Evolutionary conservation across 2,797 vertebrate species (phyloP).

Genomic region (Labeo calbasu): DNA sequence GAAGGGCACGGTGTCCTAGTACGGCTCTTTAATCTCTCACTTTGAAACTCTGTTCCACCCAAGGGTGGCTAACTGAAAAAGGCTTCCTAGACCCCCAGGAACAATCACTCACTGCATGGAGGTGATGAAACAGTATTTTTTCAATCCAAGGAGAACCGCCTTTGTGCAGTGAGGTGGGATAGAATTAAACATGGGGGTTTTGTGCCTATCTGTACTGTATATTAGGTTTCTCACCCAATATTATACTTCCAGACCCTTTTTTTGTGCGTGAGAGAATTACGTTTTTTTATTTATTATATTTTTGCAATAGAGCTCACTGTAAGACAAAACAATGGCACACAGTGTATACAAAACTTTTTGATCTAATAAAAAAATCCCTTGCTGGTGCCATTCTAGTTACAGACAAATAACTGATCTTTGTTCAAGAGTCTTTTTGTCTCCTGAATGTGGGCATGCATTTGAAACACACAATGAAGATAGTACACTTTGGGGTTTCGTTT

Average conservation of each 20-base stretch:
- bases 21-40: slow-evolving; percentile 37
- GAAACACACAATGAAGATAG: not conserved
- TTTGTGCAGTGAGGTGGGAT: slow-evolving; percentile 48
- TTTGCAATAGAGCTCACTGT: not conserved
- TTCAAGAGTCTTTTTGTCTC: not conserved
- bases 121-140: slow-evolving; percentile 50
- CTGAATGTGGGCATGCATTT: not conserved
- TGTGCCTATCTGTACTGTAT: slow-evolving; percentile 29
- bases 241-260: not conserved
- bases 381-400: not conserved
- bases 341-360: not conserved
- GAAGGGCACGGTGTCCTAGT: slow-evolving; percentile 50
- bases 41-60: slow-evolving; percentile 43
- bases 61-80: slow-evolving; percentile 38
- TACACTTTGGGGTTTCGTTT: not conserved
- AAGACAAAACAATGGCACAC: not conserved
- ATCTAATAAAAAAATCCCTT: not conserved
- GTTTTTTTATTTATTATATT: not conserved
- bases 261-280: not conserved
- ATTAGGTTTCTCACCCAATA: slow-evolving; percentile 9
- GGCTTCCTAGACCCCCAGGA: slow-evolving; percentile 28
- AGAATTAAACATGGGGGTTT: slow-evolving; percentile 31
- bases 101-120: slow-evolving; percentile 32
- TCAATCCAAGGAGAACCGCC: slow-evolving; percentile 40
- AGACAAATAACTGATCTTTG: not conserved